Percentiles rank a stretch among this genome's conserved stretches.
phyloP scores from a whole-genome alignment of 2,888 invertebrate species.

The Eupithecia subfuscata region DNA sequence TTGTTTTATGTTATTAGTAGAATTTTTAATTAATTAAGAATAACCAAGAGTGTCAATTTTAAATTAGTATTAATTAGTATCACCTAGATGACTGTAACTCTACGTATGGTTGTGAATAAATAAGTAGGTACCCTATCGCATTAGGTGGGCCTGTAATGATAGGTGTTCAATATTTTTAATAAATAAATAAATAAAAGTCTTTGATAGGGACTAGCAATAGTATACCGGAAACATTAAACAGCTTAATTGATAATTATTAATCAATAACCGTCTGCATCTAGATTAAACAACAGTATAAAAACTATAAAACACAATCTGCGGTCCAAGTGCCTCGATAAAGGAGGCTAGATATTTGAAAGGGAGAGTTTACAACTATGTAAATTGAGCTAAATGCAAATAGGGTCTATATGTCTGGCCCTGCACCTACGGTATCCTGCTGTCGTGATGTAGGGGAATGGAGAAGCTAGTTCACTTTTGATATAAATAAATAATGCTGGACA shows the following conservation, averaged over 20 bases:
- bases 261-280: background rate
- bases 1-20: too few species aligned
- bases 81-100: too few species aligned
- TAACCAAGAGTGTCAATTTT: too few species aligned
- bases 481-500: background rate
- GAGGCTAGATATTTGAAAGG: constrained; percentile 28
- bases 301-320: constrained; percentile 1
- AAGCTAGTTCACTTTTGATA: constrained; percentile 16
- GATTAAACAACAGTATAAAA: background rate
- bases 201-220: background rate
- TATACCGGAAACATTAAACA: background rate
- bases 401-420: constrained; percentile 32
- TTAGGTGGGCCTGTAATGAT: too few species aligned
- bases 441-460: constrained; percentile 3
- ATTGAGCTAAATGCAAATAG: constrained; percentile 33
- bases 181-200: too few species aligned
- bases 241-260: background rate
- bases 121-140: too few species aligned
- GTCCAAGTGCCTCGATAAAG: constrained; percentile 7
- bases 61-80: too few species aligned
- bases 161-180: too few species aligned
- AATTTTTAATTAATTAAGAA: too few species aligned
- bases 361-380: constrained; percentile 37
- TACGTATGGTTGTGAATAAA: too few species aligned
- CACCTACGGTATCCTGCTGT: constrained; percentile 24